Percentiles rank a stretch among this genome's conserved stretches.
phyloP scores from a whole-genome alignment of 2,888 invertebrate species.

The Eledone cirrhosa region DNA sequence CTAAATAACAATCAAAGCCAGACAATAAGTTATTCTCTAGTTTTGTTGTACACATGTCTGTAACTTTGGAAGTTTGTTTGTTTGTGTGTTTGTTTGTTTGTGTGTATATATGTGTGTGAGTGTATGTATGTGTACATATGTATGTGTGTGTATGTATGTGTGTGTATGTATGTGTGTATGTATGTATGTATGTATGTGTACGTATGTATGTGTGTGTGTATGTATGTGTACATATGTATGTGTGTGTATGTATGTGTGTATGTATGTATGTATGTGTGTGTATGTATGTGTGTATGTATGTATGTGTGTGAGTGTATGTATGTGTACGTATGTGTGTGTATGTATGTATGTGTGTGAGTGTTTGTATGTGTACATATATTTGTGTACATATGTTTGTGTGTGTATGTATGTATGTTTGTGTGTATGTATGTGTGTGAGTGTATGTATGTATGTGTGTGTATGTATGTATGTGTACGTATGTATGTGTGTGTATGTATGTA shows the following conservation, averaged over 20 bases:
- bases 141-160: too few relatives aligned
- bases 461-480: not conserved
- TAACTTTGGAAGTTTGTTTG: too few relatives aligned
- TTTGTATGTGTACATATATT: not conserved
- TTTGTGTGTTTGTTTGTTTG: too few relatives aligned
- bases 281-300: not conserved
- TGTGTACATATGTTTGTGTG: not conserved
- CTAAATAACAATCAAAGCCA: too few relatives aligned
- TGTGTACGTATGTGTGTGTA: not conserved
- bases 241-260: not conserved
- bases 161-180: not conserved
- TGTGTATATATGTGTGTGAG: too few relatives aligned
- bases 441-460: not conserved
- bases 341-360: not conserved
- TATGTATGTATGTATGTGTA: not conserved
- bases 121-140: too few relatives aligned
- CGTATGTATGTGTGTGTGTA: not conserved
- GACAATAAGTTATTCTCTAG: too few relatives aligned
- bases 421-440: not conserved
- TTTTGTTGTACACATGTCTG: too few relatives aligned
- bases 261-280: not conserved
- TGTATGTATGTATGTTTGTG: not conserved
- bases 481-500: not conserved
- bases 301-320: not conserved
- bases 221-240: not conserved